These are phyloP conservation scores for Epinotia bilunana DNA, from an alignment of 2,888 invertebrate species.

Conservation along the genomic window DNA sequence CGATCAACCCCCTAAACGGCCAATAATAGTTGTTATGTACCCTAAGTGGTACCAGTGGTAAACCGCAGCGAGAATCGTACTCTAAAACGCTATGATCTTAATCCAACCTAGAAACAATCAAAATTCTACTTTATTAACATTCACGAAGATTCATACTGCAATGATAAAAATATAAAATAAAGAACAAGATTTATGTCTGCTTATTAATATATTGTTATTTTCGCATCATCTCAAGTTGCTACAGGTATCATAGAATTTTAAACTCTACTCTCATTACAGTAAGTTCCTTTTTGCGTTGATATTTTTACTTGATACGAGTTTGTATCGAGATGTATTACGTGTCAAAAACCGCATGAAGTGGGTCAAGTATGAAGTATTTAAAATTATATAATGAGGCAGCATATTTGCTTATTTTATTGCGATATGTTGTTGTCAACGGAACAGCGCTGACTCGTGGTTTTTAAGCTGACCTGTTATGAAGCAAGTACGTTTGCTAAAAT, in stretches of 20 bases:
- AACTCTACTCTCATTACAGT: not conserved
- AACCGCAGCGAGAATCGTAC: conserved; percentile 2
- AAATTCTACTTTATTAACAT: not conserved
- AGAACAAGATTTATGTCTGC: not conserved
- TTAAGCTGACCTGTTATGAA: too few species aligned
- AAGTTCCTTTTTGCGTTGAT: not conserved
- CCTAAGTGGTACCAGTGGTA: not conserved
- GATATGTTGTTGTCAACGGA: not conserved
- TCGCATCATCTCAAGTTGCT: not conserved
- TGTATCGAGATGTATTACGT: not conserved
- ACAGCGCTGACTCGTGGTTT: not conserved
- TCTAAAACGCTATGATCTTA: not conserved
- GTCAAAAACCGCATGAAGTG: not conserved
- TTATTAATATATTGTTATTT: not conserved
- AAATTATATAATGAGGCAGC: not conserved
- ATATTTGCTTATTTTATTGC: not conserved
- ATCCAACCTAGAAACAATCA: not conserved
- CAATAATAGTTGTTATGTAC: not conserved
- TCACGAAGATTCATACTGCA: not conserved
- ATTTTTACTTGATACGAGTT: not conserved
- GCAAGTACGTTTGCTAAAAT: too few species aligned
- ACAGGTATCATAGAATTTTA: not conserved
- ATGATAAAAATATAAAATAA: not conserved
- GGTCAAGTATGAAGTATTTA: conserved; percentile 17
- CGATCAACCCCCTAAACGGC: not conserved